These are phyloP conservation scores for Pantherophis vulpinus DNA, from an alignment of 2,797 vertebrate genomes.

Conservation along the genomic window DNA sequence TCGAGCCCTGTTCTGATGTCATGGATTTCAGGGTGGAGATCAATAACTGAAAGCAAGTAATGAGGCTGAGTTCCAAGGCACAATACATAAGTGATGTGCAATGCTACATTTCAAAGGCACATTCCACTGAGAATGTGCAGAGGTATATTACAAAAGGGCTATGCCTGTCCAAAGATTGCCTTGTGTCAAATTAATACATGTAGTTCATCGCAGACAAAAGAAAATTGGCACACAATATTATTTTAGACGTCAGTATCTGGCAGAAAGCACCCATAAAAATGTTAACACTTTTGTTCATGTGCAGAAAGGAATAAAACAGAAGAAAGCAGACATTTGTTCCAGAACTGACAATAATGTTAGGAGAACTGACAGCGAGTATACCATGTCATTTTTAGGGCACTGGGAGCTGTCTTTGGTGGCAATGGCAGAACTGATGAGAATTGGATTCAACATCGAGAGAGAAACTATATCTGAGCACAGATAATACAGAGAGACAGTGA, in stretches of 20 bases:
- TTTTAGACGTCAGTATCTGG: neutral
- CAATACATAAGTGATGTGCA: neutral
- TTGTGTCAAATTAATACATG: slow-evolving; percentile 7
- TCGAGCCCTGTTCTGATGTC: neutral
- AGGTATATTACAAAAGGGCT: neutral
- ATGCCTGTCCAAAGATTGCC: neutral
- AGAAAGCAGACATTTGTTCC: slow-evolving; percentile 9
- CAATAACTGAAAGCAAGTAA: neutral
- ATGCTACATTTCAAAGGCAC: neutral
- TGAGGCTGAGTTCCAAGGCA: neutral
- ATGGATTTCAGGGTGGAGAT: neutral
- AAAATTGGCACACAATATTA: neutral
- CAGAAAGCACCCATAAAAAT: neutral
- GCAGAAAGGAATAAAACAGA: neutral
- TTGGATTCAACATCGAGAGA: neutral
- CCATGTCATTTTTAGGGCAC: neutral
- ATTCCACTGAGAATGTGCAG: neutral
- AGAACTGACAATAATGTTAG: slow-evolving; percentile 12
- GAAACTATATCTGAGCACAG: neutral
- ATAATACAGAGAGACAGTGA: slow-evolving; percentile 1
- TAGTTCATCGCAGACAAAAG: neutral
- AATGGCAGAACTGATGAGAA: fast-evolving
- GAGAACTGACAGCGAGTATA: neutral
- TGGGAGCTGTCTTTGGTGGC: neutral
- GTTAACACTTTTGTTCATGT: neutral